A percentile compares a stretch with the other conserved stretches of the same genome.
phyloP scores from a whole-genome alignment of 2,113 vertebrate genomes.

The Eulemur rufifrons region DNA sequence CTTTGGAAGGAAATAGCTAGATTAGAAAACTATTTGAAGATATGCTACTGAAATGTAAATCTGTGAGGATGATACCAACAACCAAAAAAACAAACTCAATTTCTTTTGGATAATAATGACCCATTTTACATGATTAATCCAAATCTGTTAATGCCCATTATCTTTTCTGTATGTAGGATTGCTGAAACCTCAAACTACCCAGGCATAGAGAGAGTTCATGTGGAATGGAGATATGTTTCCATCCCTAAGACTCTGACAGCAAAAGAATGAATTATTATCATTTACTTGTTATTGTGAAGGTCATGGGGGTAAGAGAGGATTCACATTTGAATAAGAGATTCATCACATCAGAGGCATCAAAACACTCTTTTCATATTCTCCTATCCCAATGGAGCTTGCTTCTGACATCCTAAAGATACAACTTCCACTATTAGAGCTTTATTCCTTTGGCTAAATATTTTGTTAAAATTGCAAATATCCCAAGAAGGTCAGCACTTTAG shows the following conservation, averaged over 20 bases:
- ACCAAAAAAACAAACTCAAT: neutral
- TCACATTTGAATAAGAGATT: neutral
- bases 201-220: neutral
- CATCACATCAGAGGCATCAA: neutral
- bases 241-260: neutral
- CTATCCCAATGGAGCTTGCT: neutral
- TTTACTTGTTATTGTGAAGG: neutral
- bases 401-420: neutral
- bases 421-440: neutral
- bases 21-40: conserved; percentile 24
- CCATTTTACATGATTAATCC: neutral
- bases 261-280: neutral
- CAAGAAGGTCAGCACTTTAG: neutral
- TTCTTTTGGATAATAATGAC: neutral
- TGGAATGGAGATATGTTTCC: neutral
- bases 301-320: neutral
- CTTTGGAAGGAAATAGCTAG: conserved; percentile 66
- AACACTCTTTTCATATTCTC: neutral
- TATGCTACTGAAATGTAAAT: neutral
- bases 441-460: neutral
- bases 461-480: neutral
- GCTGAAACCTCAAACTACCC: neutral
- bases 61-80: neutral
- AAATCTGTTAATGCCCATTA: neutral
- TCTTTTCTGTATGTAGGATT: neutral